Base-by-base conservation (phyloP, 2,113 vertebrate genomes). In the Leptosomus discolor region DNA sequence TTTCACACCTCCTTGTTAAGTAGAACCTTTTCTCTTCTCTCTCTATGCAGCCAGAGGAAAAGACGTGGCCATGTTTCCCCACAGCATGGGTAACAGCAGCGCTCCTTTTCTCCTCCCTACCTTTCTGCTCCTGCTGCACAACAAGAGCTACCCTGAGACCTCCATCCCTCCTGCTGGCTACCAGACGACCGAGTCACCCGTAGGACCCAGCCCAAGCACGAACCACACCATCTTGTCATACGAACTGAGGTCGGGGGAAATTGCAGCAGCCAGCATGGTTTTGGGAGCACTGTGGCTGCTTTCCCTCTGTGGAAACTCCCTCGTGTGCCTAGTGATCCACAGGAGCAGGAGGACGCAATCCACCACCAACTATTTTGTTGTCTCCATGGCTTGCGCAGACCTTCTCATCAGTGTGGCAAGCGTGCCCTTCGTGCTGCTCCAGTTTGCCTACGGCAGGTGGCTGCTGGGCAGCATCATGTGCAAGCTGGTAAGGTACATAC, bases 281-380 rank as follows among this genome's bases (percentile, higher is more conserved):
- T 98, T 99, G 30, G 98, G 98, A 30, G 64, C 91, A 0, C 68
- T 99, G 46, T 99, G 99, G 99, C 91, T 99, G 68, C 86, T 99
- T 20, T 99, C 99, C 1, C 22, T 99, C 85, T 86, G 99, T 26
- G 99, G 99, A 57, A 99, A 99, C 83, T 98, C 98, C 15, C 98
- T 99, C 0, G 98, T 99, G 15, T 99, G 99, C 89, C 63, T 99
- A 85, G 99, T 99, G 86, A 99, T 99, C 98, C 99, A 99, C 74
- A 98, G 99, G 68, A 99, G 99, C 88, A 98, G 99, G 37, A 98
- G 99, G 90, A 98, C 98, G 22, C 99, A 99, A 79, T 99, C 99
- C 36, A 99, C 99, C 68, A 99, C 99, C 76, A 99, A 99, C 97
- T 99, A 99, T 89, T 99, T 99, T 21, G 99, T 99, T 74, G 99